Base-by-base conservation (phyloP, 2,113 vertebrate species). In the Takifugu flavidus region DNA sequence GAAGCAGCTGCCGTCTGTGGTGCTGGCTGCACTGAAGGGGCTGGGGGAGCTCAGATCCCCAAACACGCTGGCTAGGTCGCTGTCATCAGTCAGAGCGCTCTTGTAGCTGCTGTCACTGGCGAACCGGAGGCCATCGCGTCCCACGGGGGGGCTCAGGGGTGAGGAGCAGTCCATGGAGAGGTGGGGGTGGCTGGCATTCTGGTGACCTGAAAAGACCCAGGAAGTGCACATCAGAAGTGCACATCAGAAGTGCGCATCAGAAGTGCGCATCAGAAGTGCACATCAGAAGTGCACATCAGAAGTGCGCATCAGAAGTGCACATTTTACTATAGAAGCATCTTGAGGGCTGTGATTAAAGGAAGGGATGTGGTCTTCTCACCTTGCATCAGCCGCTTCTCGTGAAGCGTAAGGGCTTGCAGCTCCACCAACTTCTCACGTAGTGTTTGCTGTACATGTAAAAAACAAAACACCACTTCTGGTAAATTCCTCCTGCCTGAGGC, bases 41-140 rank as follows among this genome's bases (percentile, higher is more conserved):
- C 82, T 70, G 20, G 74, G 63, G 2, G 84, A 86, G 77, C 34
- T 63, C 62, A 65, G 78, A n/a, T 98, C 95, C 26, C 93, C 94
- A 4, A 91, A 94, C 62, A 92, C 79, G 0, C 89, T 77, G 1
- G 78, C 65, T 56, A 82, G 88, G 78, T 98, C 95, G 0, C 95
- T 93, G 82, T 91, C 94, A 47, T 94, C 59, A 0, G 94, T 95
- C 89, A 93, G 78, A 3, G 81, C 80, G 57, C 97, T 98, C 47
- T 70, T 90, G 69, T 85, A 95, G 83, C 97, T 99, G 85, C 96
- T 94, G 82, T 88, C 92, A 0, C 96, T 98, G 72, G 94, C 95
- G 12, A 93, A 85, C 1, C 93, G 92, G 0, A 83, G 77, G 13
- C 89, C 68, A n/a, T 43, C 0, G 59, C 0, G 27, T 1, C 77